Evolutionary conservation across 2,888 invertebrate genomes (phyloP).

Genomic region (Chloroclysta siterata): DNA sequence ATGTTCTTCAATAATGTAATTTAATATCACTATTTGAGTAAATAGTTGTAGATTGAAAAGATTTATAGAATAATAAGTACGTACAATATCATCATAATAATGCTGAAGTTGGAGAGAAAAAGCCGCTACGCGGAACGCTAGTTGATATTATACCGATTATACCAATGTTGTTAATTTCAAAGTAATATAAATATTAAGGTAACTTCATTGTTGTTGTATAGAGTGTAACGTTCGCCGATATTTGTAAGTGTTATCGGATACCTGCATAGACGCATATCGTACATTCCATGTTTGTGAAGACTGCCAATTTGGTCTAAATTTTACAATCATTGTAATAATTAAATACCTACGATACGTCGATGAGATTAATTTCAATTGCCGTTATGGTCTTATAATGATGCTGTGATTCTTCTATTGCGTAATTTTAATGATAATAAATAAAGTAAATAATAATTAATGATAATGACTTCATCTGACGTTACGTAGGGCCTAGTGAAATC

Average conservation of each 20-base stretch:
- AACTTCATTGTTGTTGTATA: constrained; percentile 80
- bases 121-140: constrained; percentile 41
- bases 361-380: constrained; percentile 82
- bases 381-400: constrained; percentile 82
- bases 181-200: constrained; percentile 64
- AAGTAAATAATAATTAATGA: constrained; percentile 68
- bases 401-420: constrained; percentile 85
- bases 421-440: constrained; percentile 73
- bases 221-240: constrained; percentile 76
- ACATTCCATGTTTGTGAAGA: constrained; percentile 85
- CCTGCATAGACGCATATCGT: constrained; percentile 84
- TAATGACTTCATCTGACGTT: constrained; percentile 79
- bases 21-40: constrained; percentile 42
- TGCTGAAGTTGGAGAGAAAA: constrained; percentile 34
- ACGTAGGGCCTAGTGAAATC: constrained; percentile 82
- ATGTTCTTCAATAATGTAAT: constrained; percentile 28
- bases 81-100: constrained; percentile 39
- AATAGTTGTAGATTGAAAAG: constrained; percentile 32
- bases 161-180: constrained; percentile 70
- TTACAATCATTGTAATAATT: constrained; percentile 80
- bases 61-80: constrained; percentile 34
- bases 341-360: constrained; percentile 81
- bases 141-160: constrained; percentile 45
- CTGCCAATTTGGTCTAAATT: constrained; percentile 85
- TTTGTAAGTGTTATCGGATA: constrained; percentile 82